These are phyloP conservation scores for Crocodylus rhombifer DNA, from an alignment of 2,797 vertebrate genomes.

Conservation along the genomic window DNA sequence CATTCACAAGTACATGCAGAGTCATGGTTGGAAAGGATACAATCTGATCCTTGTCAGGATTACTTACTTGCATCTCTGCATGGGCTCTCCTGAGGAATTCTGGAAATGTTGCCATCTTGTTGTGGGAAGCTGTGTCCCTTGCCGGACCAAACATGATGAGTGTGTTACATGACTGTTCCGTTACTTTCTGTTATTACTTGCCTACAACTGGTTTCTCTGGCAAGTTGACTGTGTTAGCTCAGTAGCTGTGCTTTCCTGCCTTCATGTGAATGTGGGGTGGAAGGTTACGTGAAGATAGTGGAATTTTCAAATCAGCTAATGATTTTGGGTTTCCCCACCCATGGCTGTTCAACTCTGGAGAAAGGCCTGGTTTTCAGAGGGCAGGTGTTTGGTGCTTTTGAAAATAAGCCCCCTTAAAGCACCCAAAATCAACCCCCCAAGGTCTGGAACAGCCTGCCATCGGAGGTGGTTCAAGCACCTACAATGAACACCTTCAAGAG, in stretches of 20 bases:
- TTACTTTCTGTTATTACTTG: not conserved
- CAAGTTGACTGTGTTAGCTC: not conserved
- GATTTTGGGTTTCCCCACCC: not conserved
- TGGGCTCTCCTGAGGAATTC: not conserved
- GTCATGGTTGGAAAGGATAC: not conserved
- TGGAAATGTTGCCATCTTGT: not conserved
- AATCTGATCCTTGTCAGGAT: not conserved
- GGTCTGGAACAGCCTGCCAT: too few species aligned
- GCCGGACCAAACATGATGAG: not conserved
- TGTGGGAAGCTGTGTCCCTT: not conserved
- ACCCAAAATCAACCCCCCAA: too few species aligned
- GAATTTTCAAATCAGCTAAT: not conserved
- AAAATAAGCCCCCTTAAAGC: too few species aligned
- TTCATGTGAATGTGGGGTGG: not conserved
- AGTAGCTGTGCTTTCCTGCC: not conserved
- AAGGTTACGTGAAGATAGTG: fast-evolving
- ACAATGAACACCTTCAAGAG: too few species aligned
- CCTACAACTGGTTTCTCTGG: not conserved
- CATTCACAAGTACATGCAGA: not conserved
- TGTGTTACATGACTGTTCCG: not conserved
- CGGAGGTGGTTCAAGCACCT: too few species aligned
- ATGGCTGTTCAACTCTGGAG: not conserved
- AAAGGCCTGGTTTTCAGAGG: not conserved
- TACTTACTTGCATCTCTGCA: not conserved
- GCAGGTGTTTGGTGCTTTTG: not conserved